Evolutionary conservation across 2,888 invertebrate genomes (phyloP).

Genomic region (Marronus borbonicus): DNA sequence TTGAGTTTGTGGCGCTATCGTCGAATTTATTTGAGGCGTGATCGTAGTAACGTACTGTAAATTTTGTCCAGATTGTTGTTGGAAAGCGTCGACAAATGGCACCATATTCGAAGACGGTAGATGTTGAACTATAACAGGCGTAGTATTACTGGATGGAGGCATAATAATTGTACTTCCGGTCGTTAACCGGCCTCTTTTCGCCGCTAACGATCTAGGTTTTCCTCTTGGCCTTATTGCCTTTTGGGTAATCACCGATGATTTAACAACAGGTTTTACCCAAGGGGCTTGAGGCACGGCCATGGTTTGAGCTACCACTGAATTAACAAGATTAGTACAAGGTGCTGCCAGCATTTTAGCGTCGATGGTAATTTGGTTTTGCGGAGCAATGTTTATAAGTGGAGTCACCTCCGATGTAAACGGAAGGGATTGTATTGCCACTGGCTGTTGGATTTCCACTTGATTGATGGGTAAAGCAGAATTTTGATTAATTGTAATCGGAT

Average conservation of each 20-base stretch:
- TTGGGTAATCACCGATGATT: slow-evolving; percentile 61
- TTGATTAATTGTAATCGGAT: slow-evolving; percentile 60
- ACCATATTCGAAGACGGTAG: slow-evolving; percentile 70
- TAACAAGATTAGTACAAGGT: slow-evolving; percentile 58
- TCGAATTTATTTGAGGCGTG: slow-evolving; percentile 69
- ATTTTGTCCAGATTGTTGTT: slow-evolving; percentile 80
- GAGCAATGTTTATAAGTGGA: slow-evolving; percentile 63
- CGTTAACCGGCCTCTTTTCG: slow-evolving; percentile 55
- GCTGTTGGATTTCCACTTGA: slow-evolving; percentile 61
- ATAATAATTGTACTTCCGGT: slow-evolving; percentile 56
- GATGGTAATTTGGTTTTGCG: slow-evolving; percentile 63
- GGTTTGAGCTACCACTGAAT: slow-evolving; percentile 58
- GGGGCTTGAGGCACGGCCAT: slow-evolving; percentile 63
- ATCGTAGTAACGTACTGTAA: slow-evolving; percentile 85
- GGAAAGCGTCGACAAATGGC: slow-evolving; percentile 80
- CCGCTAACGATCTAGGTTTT: slow-evolving; percentile 61
- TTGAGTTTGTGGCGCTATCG: slow-evolving; percentile 62
- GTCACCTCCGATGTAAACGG: slow-evolving; percentile 61
- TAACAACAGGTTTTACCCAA: slow-evolving; percentile 63
- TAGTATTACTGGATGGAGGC: slow-evolving; percentile 58
- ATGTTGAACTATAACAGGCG: slow-evolving; percentile 82
- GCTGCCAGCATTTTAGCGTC: slow-evolving; percentile 63
- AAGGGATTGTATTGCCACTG: slow-evolving; percentile 65
- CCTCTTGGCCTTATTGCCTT: slow-evolving; percentile 60
- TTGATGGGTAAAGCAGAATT: slow-evolving; percentile 55